Conservation (phyloP, 2,888 invertebrate genomes). For the Koerneria pararmatus region DNA sequence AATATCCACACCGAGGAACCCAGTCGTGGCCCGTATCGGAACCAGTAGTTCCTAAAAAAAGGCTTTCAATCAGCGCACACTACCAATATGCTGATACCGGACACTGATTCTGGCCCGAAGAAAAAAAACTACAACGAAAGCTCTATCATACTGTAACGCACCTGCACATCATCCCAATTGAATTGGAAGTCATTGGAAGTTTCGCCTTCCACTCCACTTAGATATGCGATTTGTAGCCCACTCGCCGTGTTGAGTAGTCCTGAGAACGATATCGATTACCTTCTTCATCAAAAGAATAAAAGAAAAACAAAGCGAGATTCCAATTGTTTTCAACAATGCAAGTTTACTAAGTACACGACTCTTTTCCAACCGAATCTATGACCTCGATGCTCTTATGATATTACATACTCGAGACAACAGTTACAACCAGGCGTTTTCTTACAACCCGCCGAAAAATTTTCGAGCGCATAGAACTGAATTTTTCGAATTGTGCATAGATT, state of each 20-base stretch:
- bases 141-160: constrained; percentile 6
- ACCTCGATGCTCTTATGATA: no score
- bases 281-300: no score
- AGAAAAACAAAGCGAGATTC: no score
- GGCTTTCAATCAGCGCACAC: neutral
- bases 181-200: constrained; percentile 44
- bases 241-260: constrained; percentile 54
- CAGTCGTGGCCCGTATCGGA: constrained; percentile 63
- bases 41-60: constrained; percentile 33
- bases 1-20: constrained; percentile 82
- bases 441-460: no score
- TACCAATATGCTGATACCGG: constrained; percentile 33
- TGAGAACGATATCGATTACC: no score
- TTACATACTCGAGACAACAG: no score
- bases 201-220: constrained; percentile 52
- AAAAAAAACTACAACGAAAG: neutral
- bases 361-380: no score
- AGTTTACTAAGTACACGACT: no score
- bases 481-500: no score
- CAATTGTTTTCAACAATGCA: no score
- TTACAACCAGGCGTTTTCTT: no score
- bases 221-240: constrained; percentile 54
- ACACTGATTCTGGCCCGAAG: neutral
- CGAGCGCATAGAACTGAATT: no score
- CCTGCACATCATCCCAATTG: constrained; percentile 48